Base-by-base conservation (phyloP, 2,888 invertebrate species). In the Willowsia nigromaculata region DNA sequence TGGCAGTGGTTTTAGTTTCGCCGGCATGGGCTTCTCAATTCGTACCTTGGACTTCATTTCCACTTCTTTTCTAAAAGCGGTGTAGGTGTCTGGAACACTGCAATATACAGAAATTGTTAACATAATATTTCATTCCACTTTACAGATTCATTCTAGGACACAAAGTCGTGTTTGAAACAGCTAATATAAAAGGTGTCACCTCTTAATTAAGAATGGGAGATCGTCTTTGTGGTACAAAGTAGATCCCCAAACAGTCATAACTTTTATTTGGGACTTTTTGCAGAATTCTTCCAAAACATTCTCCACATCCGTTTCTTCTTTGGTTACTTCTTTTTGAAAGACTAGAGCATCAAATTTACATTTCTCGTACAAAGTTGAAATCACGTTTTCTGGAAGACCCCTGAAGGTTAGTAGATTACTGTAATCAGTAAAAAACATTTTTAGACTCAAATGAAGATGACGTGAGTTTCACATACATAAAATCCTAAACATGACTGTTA, bases 361-460 rank as follows among this genome's bases (percentile, higher is more conserved):
- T 89, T 93, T 93, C 93, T 93, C 90, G 65, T 93, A 91, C 5
- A 94, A 90, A 5, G 92, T 91, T 0, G 89, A 37, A 13, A 94
- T 91, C 6, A 93, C 91, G 37, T 93, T 92, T n/a, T 92, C 93
- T 27, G 94, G 93, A 15, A 93, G 90, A 1, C 93, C 94, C 53
- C 92, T 90, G 56, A 93, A 93, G 18, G 93, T 91, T 88, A 93
- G 93, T 50, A 94, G 91, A 25, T 93, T 92, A 92, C 93, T 93
- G 91, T 13, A 80, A 81, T n/a, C n/a, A n/a, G n/a, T n/a, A n/a
- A n/a, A n/a, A n/a, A n/a, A n/a, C n/a, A n/a, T n/a, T n/a, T n/a
- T n/a, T n/a, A n/a, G n/a, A n/a, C n/a, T n/a, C n/a, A n/a, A n/a
- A n/a, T n/a, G n/a, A n/a, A n/a, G n/a, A n/a, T n/a, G n/a, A n/a